Base-by-base conservation (phyloP, 2,888 invertebrate species). In the Baronia brevicornis region DNA sequence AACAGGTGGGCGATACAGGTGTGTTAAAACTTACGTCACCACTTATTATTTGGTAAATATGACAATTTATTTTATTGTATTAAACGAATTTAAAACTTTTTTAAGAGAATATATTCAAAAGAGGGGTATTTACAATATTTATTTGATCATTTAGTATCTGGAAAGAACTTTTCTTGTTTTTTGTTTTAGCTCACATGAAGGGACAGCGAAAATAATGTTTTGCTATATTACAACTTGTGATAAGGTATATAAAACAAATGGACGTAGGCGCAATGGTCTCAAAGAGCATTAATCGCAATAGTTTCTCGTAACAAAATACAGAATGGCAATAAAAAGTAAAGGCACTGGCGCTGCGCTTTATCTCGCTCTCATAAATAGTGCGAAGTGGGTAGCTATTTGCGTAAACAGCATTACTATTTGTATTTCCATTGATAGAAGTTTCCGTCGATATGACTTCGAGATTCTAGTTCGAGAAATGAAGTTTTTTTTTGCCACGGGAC, bases 311-410 rank as follows among this genome's bases (percentile, higher is more conserved):
- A 65, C 60, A 60, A 55, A 67, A 68, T 51, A 64, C 57, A 49
- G 50, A 54, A 51, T 51, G 41, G 52, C 57, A 61, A 67, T 65
- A 67, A 71, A 69, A 70, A 68, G 53, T 53, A 58, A 53, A 65
- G 60, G 56, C 58, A 45, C 55, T 50, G 54, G 60, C 48, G 67
- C 70, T 63, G 57, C 49, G 48, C 44, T 62, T 68, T 67, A 71
- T 69, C 64, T 68, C 50, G 53, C 49, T 44, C 59, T 55, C 66
- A 68, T 71, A 71, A 72, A 71, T 68, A 69, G 45, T 47, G 44
- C 44, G 46, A 46, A 49, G 51, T 51, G 51, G 54, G 46, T 34
- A 56, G 60, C 52, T 51, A 57, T 51, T n/a, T n/a, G n/a, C 33
- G 33, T 19, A 19, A 14, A 18, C 43, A 46, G 43, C n/a, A n/a